These are phyloP conservation scores for Masticophis lateralis DNA, from an alignment of 2,797 vertebrate genomes.

Conservation along the genomic window DNA sequence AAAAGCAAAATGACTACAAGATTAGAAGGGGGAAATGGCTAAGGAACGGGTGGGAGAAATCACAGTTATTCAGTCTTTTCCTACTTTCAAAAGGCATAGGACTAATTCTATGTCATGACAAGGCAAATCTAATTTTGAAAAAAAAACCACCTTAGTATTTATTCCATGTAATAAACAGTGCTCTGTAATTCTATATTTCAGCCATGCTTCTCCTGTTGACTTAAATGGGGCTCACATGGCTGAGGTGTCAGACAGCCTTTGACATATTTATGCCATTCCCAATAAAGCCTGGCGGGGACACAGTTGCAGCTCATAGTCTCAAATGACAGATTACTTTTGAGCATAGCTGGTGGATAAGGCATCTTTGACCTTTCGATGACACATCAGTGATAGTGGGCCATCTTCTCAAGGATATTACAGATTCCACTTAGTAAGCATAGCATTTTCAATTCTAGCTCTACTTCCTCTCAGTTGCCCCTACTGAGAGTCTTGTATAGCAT, in stretches of 20 bases:
- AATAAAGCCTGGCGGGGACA: constrained; percentile 13
- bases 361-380: constrained; percentile 61
- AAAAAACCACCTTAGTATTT: neutral
- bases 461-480: neutral
- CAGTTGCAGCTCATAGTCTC: neutral
- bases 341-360: accelerated
- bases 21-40: neutral
- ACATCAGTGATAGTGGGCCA: constrained; percentile 17
- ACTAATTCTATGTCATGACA: neutral
- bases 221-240: constrained; percentile 26
- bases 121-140: neutral
- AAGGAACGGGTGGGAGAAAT: neutral
- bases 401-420: neutral
- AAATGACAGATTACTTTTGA: constrained; percentile 51
- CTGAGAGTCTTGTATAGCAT: neutral
- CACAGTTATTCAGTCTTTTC: neutral
- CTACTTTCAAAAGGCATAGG: neutral
- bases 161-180: neutral
- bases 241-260: constrained; percentile 26
- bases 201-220: constrained; percentile 21
- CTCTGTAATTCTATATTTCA: constrained; percentile 21
- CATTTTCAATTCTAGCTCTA: neutral
- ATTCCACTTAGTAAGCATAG: neutral
- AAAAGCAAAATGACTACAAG: neutral
- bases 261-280: constrained; percentile 18